These are phyloP conservation scores for Dryobota labecula DNA, from an alignment of 2,888 invertebrate species.

Conservation along the genomic window DNA sequence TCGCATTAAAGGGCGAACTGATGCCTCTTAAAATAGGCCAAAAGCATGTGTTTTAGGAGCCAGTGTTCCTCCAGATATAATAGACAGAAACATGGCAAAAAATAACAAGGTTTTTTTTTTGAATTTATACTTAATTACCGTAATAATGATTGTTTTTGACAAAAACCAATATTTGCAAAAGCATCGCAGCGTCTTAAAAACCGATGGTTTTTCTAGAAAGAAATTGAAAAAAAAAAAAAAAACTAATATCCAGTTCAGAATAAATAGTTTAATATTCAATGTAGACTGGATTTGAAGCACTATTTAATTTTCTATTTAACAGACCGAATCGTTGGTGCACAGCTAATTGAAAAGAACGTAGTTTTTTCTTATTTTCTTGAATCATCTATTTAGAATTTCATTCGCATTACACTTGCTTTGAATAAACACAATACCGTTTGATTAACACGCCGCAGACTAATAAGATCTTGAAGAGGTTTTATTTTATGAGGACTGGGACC, in stretches of 20 bases:
- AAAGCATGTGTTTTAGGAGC: too few relatives aligned
- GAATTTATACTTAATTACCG: too few relatives aligned
- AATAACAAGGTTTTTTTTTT: too few relatives aligned
- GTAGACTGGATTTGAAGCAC: conserved; percentile 30
- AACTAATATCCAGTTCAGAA: not conserved
- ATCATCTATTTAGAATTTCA: conserved; percentile 31
- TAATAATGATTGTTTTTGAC: too few relatives aligned
- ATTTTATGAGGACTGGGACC: not conserved
- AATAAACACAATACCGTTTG: conserved; percentile 22
- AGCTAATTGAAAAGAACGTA: conserved; percentile 19
- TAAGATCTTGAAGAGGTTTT: not conserved
- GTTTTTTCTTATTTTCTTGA: conserved; percentile 27
- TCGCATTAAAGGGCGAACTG: too few relatives aligned
- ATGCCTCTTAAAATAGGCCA: too few relatives aligned
- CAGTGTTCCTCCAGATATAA: too few relatives aligned
- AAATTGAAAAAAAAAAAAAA: conserved; percentile 3
- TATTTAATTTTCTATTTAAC: conserved; percentile 39
- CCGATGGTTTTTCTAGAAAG: conserved; percentile 1
- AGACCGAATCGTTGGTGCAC: conserved; percentile 27
- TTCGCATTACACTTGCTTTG: conserved; percentile 27
- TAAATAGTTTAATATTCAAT: conserved; percentile 42
- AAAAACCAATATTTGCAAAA: conserved; percentile 3
- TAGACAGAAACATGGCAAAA: not conserved
- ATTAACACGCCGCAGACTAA: conserved; percentile 2
- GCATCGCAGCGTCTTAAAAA: not conserved